Base-by-base conservation (phyloP, 2,888 invertebrate genomes). In the Temnothorax rugatulus region DNA sequence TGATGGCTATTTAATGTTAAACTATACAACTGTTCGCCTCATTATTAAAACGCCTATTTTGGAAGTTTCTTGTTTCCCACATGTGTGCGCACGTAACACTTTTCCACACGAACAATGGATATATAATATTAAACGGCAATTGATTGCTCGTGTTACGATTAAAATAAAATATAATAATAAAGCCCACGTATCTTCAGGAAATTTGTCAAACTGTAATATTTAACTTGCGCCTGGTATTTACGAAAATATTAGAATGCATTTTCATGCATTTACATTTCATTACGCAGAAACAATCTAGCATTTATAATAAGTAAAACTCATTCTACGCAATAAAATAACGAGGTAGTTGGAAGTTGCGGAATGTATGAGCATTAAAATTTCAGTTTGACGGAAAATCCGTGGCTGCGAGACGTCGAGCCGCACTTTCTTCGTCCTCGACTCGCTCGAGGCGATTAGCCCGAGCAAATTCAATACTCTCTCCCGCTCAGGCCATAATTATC, bases 391-490 rank as follows among this genome's bases (percentile, higher is more conserved):
- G 52, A 50, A 76, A 76, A 41, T 64, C 25, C 64, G 13, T 21
- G 18, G 47, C 5, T 61, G 34, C 13, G 21, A 52, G 74, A 77
- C 63, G 52, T 71, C 54, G 15, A 5, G 25, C 34, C 18, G 41
- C 25, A 38, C 21, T 64, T 74, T 61, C 54, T 63, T 61, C 34
- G 7, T 25, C n/a, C 54, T 61, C 47, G 52, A 34, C 21, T 69
- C 52, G 47, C 25, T 13, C 77, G 41, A 47, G 21, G 21, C 44
- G 74, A 74, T 77, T 63, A 18, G 64, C 61, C 75, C 74, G 74
- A 50, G 79, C 76, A 85, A 82, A 88, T 85, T 85, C 85, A 84
- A 87, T 85, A 87, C 73, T 76, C 71, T 15, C 50, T 54, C 75
- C 41, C 11, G 64, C 25, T 81, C 63, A 64, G 73, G 38, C 61